Percentiles rank a stretch among this genome's conserved stretches.
Evolutionary conservation across 2,797 vertebrate genomes (phyloP).

Genomic region (Gallinago solitaria): DNA sequence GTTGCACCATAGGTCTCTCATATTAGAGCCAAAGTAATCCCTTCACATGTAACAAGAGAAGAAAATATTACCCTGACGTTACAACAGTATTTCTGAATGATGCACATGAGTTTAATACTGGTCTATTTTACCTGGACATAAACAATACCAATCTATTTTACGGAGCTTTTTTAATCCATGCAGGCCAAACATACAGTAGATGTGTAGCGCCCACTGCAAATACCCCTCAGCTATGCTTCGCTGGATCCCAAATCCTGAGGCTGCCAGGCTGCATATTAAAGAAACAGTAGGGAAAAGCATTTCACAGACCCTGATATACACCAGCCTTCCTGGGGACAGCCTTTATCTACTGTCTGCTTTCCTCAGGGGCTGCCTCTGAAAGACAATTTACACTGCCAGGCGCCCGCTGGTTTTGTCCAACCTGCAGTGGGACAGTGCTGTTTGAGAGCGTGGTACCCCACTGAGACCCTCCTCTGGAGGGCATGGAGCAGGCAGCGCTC

Average conservation of each 20-base stretch:
- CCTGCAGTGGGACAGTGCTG: accelerated
- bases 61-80: accelerated
- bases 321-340: neutral
- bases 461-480: accelerated
- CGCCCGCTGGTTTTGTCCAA: neutral
- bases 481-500: neutral
- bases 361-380: neutral
- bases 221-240: neutral
- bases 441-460: neutral
- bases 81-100: neutral
- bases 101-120: accelerated
- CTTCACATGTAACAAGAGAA: neutral
- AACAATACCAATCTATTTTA: neutral
- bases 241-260: neutral
- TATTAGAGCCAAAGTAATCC: neutral
- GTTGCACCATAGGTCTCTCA: neutral
- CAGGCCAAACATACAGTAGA: neutral
- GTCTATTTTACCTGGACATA: neutral
- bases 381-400: neutral
- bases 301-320: neutral
- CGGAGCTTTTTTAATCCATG: neutral
- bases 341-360: neutral
- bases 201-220: neutral
- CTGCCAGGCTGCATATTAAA: neutral
- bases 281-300: neutral